phyloP scores from a whole-genome alignment of 2,797 vertebrate species.

The Onychomys arenicola region DNA sequence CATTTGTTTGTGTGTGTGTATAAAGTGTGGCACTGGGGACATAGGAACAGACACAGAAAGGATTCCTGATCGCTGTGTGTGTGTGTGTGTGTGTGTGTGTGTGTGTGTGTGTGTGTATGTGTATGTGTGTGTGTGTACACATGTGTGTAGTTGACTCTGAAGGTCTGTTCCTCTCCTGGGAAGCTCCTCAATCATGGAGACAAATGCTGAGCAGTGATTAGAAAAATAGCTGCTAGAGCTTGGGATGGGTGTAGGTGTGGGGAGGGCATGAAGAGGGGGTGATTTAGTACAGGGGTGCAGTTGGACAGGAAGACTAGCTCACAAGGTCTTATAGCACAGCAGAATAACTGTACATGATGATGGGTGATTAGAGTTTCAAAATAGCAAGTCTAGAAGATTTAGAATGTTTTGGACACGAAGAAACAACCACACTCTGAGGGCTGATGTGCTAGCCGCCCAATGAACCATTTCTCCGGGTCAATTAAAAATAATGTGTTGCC shows the following conservation, averaged over 20 bases:
- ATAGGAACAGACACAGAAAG: neutral
- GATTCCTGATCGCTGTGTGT: too few relatives aligned
- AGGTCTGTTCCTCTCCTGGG: neutral
- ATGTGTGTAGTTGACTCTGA: neutral
- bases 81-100: neutral
- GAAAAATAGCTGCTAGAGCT: neutral
- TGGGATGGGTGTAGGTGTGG: neutral
- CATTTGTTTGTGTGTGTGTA: fast-evolving
- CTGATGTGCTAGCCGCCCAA: too few relatives aligned
- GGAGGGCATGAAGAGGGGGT: too few relatives aligned
- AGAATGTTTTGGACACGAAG: neutral
- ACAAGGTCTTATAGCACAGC: neutral
- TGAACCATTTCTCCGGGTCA: neutral
- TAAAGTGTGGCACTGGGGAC: neutral
- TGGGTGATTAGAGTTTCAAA: neutral
- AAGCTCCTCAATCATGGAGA: neutral
- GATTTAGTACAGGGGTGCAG: neutral
- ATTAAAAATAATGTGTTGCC: neutral
- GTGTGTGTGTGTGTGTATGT: neutral
- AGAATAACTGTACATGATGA: too few relatives aligned
- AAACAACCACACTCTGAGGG: neutral
- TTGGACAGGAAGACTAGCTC: neutral
- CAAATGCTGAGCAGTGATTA: neutral
- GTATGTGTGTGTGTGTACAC: neutral
- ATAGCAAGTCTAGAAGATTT: neutral